Conservation (phyloP, 2,888 invertebrate species). For the Pterobdella sp. region DNA sequence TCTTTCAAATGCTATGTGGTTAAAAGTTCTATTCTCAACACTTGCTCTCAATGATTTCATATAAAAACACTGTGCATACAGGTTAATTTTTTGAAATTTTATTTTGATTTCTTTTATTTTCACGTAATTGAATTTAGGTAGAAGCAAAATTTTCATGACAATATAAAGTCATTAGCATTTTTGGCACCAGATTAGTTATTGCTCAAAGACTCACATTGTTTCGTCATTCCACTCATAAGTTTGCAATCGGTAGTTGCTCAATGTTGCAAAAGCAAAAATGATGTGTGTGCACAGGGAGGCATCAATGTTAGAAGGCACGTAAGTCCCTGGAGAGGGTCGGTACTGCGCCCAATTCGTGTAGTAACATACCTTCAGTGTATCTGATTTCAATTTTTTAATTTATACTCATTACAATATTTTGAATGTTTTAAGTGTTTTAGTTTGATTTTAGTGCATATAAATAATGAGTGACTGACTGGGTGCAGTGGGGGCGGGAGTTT, state of each 20-base stretch:
- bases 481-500: too few species aligned
- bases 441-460: background rate
- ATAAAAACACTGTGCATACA: background rate
- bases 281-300: background rate
- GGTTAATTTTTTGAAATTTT: too few species aligned
- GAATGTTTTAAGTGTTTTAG: background rate
- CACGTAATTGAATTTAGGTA: background rate
- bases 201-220: background rate
- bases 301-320: background rate
- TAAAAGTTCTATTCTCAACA: background rate
- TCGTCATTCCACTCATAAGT: background rate
- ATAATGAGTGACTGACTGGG: background rate
- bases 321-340: background rate
- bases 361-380: background rate
- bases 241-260: background rate
- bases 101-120: too few species aligned
- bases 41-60: background rate
- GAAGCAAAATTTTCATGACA: background rate
- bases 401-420: too few species aligned
- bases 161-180: too few species aligned
- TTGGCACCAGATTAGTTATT: too few species aligned
- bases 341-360: conserved; percentile 18
- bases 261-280: background rate
- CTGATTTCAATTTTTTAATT: background rate
- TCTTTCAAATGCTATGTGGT: too few species aligned